Evolutionary conservation across 2,888 invertebrate genomes (phyloP), one percentile per base, ranked within the genome.

Genomic region (Drepana falcataria): DNA sequence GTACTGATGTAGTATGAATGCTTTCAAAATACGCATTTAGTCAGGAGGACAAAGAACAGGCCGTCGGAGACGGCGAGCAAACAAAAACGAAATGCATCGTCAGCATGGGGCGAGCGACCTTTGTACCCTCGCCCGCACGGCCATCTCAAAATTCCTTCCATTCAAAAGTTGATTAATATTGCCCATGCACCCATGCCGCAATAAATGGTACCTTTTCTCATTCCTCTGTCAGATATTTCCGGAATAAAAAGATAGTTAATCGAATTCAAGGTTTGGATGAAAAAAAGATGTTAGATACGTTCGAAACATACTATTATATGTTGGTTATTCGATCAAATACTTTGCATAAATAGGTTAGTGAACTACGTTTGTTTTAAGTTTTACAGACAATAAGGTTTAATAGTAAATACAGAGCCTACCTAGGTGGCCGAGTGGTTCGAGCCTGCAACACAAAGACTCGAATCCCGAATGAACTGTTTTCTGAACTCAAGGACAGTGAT

Each of bases 141-240:
- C 76, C 75, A 73, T 79, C 77, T 75, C 75, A 66, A 81, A 86
- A 85, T 81, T 77, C 78, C 77, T 77, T 75, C 77, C 79, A 70
- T 81, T 82, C 82, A 81, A 84, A 87, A 87, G 86, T 85, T 87
- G 83, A 87, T 87, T 86, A 86, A 86, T 85, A 83, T 81, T 80
- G 79, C 78, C 79, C 75, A 68, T 73, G 75, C 72, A 72, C 75
- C 71, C 77, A 69, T 72, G 71, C 75, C 75, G 75, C 75, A 73
- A 75, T 82, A 79, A 81, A 77, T 78, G 79, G 74, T 76, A 44
- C 40, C 7, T 3, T 74, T 74, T 74, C 71, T 76, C 75, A 71
- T 73, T 76, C 70, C 75, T 75, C 79, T 70, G 64, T 62, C 65
- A 73, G 65, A 69, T 66, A 75, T 75, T 69, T 73, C 68, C 72